phyloP scores from a whole-genome alignment of 2,888 invertebrate species.

The Eupithecia abbreviata region DNA sequence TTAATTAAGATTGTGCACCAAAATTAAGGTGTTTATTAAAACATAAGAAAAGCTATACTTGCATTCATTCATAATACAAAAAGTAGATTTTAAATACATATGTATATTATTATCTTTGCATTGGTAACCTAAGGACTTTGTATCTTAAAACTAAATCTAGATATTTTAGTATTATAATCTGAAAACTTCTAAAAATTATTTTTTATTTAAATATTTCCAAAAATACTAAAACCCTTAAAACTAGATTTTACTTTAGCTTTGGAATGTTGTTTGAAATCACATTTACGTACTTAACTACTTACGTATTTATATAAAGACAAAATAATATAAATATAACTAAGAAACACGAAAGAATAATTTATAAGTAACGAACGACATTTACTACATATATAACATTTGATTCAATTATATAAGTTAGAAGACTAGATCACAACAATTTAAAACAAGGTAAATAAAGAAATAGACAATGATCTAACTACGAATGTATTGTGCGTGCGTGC shows the following conservation, averaged over 20 bases:
- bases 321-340: not conserved
- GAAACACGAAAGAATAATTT: not conserved
- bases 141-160: not conserved
- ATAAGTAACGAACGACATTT: not conserved
- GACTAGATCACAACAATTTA: slow-evolving; percentile 30
- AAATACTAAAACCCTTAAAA: slow-evolving; percentile 4
- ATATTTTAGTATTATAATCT: not conserved
- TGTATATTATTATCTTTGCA: not conserved
- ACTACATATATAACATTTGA: not conserved
- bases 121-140: not conserved
- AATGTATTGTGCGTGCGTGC: not conserved
- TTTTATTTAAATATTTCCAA: not conserved
- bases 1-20: not conserved
- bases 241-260: slow-evolving; percentile 43
- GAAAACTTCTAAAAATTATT: not conserved
- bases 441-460: not conserved
- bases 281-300: slow-evolving; percentile 22
- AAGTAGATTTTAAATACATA: not conserved
- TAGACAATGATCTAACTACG: not conserved
- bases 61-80: slow-evolving; percentile 12
- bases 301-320: not conserved
- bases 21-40: not conserved
- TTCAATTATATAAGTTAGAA: slow-evolving; percentile 10
- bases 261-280: slow-evolving; percentile 57
- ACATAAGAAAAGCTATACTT: slow-evolving; percentile 8